phyloP scores from a whole-genome alignment of 2,113 vertebrate species.

The Haplotaxodon microlepis region DNA sequence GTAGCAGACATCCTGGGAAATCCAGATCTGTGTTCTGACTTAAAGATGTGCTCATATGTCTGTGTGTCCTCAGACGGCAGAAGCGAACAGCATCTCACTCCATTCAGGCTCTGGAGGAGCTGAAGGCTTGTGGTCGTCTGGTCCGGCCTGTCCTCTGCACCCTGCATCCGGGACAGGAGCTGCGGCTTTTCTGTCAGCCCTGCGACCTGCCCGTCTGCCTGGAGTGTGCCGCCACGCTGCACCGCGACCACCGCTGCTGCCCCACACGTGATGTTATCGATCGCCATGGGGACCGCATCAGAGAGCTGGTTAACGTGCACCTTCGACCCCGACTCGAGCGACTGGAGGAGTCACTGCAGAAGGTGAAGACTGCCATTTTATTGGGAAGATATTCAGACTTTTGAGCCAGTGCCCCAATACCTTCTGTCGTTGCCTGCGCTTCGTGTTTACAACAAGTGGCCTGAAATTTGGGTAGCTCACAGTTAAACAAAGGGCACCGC shows the following conservation, averaged over 20 bases:
- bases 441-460: not conserved
- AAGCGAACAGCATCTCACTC: conserved; percentile 79
- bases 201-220: conserved; percentile 81
- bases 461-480: not conserved
- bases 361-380: conserved; percentile 10
- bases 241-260: conserved; percentile 77
- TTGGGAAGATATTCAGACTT: not conserved
- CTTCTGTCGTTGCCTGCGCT: not conserved
- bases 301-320: conserved; percentile 65
- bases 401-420: not conserved
- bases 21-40: not conserved
- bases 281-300: conserved; percentile 74
- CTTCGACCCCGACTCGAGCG: conserved; percentile 70
- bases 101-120: conserved; percentile 69
- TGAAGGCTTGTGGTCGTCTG: conserved; percentile 63
- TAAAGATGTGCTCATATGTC: not conserved
- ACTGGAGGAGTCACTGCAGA: conserved; percentile 70
- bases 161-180: conserved; percentile 79
- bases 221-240: conserved; percentile 74
- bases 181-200: conserved; percentile 83
- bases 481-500: not conserved
- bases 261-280: conserved; percentile 65
- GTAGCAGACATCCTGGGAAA: not conserved
- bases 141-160: conserved; percentile 76
- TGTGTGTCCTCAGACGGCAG: conserved; percentile 76